These are phyloP conservation scores for Ceratina japonica DNA, from an alignment of 1,140 invertebrate genomes.

Conservation along the genomic window DNA sequence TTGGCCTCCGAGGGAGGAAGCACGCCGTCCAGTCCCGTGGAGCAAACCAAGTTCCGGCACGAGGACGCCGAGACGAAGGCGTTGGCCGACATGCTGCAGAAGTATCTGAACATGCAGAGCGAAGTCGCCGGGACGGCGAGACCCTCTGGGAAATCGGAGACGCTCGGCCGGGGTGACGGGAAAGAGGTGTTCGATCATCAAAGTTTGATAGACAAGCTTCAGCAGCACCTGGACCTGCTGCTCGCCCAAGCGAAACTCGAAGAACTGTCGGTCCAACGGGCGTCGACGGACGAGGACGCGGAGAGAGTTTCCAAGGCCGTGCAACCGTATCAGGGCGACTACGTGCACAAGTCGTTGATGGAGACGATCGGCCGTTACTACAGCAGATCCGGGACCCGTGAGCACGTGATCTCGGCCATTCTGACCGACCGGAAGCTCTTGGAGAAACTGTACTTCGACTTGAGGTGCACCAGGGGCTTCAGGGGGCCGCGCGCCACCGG, in stretches of 20 bases:
- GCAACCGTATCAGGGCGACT: constrained; percentile 79
- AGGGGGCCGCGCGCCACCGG: constrained; percentile 79
- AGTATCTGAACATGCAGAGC: constrained; percentile 82
- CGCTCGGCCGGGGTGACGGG: not conserved
- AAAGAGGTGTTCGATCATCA: constrained; percentile 81
- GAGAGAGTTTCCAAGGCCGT: constrained; percentile 59
- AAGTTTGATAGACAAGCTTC: constrained; percentile 83
- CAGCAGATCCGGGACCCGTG: constrained; percentile 82
- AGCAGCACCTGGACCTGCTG: constrained; percentile 82
- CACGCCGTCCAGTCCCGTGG: constrained; percentile 65
- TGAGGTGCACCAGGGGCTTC: constrained; percentile 85
- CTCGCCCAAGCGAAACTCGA: constrained; percentile 69
- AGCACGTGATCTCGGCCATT: constrained; percentile 85
- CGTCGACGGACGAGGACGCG: constrained; percentile 29
- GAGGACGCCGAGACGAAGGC: constrained; percentile 81
- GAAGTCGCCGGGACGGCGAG: constrained; percentile 57
- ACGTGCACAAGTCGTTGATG: constrained; percentile 82
- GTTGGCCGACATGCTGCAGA: constrained; percentile 84
- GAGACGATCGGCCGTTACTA: constrained; percentile 85
- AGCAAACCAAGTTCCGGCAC: constrained; percentile 53
- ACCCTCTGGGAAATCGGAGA: not conserved
- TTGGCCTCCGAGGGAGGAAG: constrained; percentile 68
- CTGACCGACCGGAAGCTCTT: constrained; percentile 85
- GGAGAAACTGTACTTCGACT: constrained; percentile 86
- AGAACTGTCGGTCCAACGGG: constrained; percentile 24